Conservation (phyloP, 2,113 vertebrate genomes). For the Epinephelus lanceolatus region DNA sequence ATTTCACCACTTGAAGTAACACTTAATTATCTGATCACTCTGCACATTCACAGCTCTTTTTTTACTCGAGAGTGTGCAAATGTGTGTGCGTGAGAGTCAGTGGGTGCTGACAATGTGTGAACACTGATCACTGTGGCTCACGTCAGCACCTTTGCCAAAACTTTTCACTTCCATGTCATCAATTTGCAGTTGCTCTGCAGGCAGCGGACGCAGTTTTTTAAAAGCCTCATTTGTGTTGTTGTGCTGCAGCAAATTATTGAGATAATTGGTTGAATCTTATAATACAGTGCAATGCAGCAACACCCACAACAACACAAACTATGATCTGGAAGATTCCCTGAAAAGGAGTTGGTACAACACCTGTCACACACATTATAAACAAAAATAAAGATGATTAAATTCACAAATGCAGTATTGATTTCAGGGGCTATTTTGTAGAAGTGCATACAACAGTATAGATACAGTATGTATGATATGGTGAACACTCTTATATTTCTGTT, state of each 20-base stretch:
- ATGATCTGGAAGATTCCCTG: background rate
- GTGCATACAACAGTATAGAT: background rate
- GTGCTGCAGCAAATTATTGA: background rate
- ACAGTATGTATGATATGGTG: background rate
- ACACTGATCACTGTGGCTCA: constrained; percentile 11
- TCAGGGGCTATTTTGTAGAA: background rate
- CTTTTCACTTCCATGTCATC: constrained; percentile 34
- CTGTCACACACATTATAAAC: background rate
- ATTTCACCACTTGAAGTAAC: constrained; percentile 56
- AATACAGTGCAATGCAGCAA: background rate
- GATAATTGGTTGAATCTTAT: background rate
- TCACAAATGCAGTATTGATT: background rate
- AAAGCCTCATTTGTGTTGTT: background rate
- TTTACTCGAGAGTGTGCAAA: background rate
- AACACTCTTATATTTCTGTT: background rate
- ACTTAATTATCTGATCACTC: constrained; percentile 64
- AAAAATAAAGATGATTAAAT: background rate
- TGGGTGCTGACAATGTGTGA: constrained; percentile 31
- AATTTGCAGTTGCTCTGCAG: constrained; percentile 8
- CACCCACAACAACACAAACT: constrained; percentile 1
- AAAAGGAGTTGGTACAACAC: background rate
- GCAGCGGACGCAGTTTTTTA: background rate
- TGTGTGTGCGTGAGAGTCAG: constrained; percentile 10
- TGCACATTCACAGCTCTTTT: constrained; percentile 55
- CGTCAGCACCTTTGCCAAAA: constrained; percentile 57